A percentile compares a stretch with the other conserved stretches of the same genome.
Evolutionary conservation across 2,888 invertebrate species (phyloP).

Genomic region (Orchestes rusci): DNA sequence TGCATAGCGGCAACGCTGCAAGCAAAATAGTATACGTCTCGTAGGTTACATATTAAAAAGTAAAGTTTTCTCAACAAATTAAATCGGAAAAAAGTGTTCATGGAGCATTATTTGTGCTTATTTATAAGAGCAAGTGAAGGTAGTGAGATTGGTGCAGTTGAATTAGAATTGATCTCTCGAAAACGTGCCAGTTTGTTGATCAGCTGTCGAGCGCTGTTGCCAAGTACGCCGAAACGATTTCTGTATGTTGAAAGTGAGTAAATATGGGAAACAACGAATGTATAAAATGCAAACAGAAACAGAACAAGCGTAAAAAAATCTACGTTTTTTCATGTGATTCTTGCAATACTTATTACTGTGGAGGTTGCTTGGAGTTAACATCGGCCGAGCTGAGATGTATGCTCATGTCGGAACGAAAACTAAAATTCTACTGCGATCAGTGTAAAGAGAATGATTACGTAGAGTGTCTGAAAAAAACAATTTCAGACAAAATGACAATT

Average conservation of each 20-base stretch:
- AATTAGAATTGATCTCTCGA: too few species aligned
- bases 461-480: slow-evolving; percentile 2
- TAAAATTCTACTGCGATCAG: not conserved
- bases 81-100: too few species aligned
- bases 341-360: slow-evolving; percentile 2
- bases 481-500: slow-evolving; percentile 1
- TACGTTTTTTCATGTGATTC: slow-evolving; percentile 3
- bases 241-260: too few species aligned
- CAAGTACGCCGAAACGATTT: not conserved
- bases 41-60: too few species aligned
- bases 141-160: too few species aligned
- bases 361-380: not conserved
- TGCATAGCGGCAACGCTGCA: too few species aligned
- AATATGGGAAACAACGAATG: not conserved
- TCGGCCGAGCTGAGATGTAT: not conserved
- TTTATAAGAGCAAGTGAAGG: too few species aligned
- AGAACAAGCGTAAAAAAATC: too few species aligned
- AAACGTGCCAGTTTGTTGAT: not conserved
- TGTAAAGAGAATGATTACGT: slow-evolving; percentile 1
- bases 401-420: not conserved
- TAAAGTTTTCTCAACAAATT: too few species aligned
- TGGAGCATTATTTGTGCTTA: too few species aligned
- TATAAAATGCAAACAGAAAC: not conserved
- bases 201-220: not conserved
- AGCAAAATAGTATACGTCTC: too few species aligned